Base-by-base conservation (phyloP, 2,888 invertebrate genomes). In the Caprella mutica region DNA sequence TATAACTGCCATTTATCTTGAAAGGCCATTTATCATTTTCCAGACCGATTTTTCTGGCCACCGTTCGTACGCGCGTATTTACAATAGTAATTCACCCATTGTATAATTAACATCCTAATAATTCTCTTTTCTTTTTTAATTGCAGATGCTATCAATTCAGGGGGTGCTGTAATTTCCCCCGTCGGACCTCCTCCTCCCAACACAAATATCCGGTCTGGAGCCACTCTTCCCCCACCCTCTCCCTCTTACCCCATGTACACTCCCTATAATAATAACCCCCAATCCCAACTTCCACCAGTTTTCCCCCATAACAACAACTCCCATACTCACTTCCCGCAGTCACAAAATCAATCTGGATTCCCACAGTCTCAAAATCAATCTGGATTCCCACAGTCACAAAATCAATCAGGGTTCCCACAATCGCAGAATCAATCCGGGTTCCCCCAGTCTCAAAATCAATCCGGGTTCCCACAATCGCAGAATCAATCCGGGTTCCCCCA, bases 151-250 rank as follows among this genome's bases (percentile, higher is more conserved):
- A 40, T 63, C 55, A 63, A n/a, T n/a, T n/a, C n/a, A n/a, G 56
- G 59, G 5, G 58, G 44, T 43, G 54, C 27, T 17, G 51, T 63
- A 17, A 59, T 59, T 14, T 63, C 63, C 14, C 63, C 63, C 5
- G 63, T 63, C 17, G 63, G 63, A 4, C 63, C 63, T 9, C 63
- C 63, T 9, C 63, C 57, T 8, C 63, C 63, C 14, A 57, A 59
- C 17, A 63, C 63, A 44, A 57, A 63, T 39, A 57, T 63, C 21
- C 56, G 63, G 9, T 63, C 63, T 17, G 59, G 59, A n/a, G 59
- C 59, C 27, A 59, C 63, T 21, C 44, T 63, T n/a, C 63, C 63
- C 5, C 52, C 51, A 9, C 58, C 58, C 26, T 63, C 63, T 5
- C 63, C 63, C 17, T 63, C 61, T 19, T 30, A 55, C 38, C 52